Evolutionary conservation across 2,113 vertebrate species (phyloP).

Genomic region (Prunella fulvescens): DNA sequence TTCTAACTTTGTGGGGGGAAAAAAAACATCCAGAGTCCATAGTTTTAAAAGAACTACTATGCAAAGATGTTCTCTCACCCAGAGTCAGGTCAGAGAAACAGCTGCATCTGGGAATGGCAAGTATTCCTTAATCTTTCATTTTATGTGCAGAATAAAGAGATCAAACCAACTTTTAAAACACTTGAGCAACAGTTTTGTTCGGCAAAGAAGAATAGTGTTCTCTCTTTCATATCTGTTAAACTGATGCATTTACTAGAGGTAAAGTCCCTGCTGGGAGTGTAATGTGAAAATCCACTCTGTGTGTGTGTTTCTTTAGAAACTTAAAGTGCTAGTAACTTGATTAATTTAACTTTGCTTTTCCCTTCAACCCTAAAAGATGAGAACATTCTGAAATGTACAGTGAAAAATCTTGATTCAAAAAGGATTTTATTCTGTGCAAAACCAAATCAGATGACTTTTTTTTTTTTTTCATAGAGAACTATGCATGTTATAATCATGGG

Average conservation of each 20-base stretch:
- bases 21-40: neutral
- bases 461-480: neutral
- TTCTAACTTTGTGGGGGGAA: neutral
- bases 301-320: neutral
- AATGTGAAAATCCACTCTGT: neutral
- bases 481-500: neutral
- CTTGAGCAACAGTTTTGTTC: neutral
- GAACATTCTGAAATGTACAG: neutral
- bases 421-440: neutral
- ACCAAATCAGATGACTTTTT: neutral
- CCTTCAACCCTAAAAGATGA: neutral
- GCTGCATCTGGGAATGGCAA: neutral
- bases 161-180: slow-evolving; percentile 10
- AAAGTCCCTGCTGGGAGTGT: neutral
- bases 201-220: neutral
- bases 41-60: neutral
- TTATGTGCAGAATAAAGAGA: neutral
- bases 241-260: slow-evolving; percentile 8
- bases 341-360: neutral
- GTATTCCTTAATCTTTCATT: slow-evolving; percentile 7
- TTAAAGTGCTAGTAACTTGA: neutral
- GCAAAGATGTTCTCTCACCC: neutral
- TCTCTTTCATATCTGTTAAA: slow-evolving; percentile 2
- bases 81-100: neutral
- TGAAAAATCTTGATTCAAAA: neutral